Evolutionary conservation across 2,113 vertebrate genomes (phyloP).

Genomic region (Neopipo cinnamomea): DNA sequence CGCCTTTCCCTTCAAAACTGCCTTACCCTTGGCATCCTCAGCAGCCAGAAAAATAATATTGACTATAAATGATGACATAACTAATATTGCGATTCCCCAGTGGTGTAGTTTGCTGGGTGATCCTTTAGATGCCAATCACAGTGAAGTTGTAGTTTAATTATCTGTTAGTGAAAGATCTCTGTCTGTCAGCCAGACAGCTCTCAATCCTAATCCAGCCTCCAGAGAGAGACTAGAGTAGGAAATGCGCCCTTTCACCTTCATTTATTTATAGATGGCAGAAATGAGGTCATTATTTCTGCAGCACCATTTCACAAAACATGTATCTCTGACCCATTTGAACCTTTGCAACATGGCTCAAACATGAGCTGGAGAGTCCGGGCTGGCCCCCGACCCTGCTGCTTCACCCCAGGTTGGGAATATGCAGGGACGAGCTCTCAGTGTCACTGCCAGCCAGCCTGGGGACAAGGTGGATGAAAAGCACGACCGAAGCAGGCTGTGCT

Average conservation of each 20-base stretch:
- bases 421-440: not conserved
- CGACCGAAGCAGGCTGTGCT: not conserved
- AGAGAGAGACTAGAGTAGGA: not conserved
- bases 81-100: not conserved
- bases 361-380: not conserved
- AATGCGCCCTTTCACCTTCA: slow-evolving; percentile 30
- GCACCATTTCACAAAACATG: accelerated
- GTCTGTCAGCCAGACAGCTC: not conserved
- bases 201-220: not conserved
- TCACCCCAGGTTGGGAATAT: not conserved
- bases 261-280: slow-evolving; percentile 51
- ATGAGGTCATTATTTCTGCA: not conserved
- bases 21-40: not conserved
- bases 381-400: not conserved
- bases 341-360: not conserved
- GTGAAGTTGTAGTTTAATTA: not conserved
- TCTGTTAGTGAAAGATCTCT: not conserved
- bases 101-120: not conserved
- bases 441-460: not conserved
- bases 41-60: not conserved
- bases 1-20: not conserved
- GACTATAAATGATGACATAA: not conserved
- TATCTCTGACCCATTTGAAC: not conserved
- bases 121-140: not conserved
- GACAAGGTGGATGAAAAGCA: not conserved